These are phyloP conservation scores for Eupsittula cactorum DNA, from an alignment of 2,113 vertebrate genomes.

Conservation along the genomic window DNA sequence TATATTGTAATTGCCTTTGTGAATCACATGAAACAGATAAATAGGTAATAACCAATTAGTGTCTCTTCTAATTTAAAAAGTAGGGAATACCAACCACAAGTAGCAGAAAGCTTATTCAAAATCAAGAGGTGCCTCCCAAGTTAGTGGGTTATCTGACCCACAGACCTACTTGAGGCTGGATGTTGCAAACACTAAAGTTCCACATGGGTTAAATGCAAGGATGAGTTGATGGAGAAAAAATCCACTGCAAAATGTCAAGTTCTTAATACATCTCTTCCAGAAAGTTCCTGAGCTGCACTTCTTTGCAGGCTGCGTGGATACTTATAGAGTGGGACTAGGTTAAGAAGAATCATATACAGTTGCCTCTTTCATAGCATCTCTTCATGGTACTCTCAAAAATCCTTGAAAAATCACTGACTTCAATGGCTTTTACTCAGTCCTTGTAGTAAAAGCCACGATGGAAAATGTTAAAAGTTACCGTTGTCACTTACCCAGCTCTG, in stretches of 20 bases:
- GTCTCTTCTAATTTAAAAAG: neutral
- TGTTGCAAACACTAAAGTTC: neutral
- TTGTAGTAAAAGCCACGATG: neutral
- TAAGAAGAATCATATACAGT: neutral
- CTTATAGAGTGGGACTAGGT: neutral
- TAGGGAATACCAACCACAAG: neutral
- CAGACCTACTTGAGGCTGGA: neutral
- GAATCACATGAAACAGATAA: neutral
- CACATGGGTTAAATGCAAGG: neutral
- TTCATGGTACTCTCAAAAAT: neutral
- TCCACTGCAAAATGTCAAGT: neutral
- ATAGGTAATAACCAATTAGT: neutral
- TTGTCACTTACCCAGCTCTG: rapidly evolving
- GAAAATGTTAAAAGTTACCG: neutral
- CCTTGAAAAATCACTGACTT: neutral
- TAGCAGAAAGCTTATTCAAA: neutral
- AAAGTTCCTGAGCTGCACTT: neutral
- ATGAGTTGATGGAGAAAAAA: neutral
- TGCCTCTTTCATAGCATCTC: neutral
- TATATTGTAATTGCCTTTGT: neutral
- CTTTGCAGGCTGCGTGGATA: neutral
- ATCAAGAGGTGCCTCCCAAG: neutral
- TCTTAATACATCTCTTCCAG: neutral
- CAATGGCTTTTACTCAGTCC: neutral
- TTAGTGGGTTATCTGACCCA: neutral